Evolutionary conservation across 2,113 vertebrate species (phyloP).

Genomic region (Lophius piscatorius): DNA sequence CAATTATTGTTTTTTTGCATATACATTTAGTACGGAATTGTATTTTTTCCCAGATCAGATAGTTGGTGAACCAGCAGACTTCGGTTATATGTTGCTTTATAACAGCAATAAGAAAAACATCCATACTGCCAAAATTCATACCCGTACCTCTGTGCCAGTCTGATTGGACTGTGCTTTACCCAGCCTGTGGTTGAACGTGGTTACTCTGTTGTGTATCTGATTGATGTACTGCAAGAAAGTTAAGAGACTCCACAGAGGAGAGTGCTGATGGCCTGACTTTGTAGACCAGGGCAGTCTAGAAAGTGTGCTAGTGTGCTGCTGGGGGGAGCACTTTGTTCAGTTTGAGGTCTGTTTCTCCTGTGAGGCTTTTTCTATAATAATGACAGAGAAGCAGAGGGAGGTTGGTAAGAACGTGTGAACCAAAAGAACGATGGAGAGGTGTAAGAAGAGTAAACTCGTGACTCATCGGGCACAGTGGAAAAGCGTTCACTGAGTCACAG

Average conservation of each 20-base stretch:
- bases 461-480: slow-evolving; percentile 67
- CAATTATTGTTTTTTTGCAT: too few species aligned
- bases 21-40: too few species aligned
- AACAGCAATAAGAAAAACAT: too few species aligned
- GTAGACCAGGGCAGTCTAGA: slow-evolving; percentile 30
- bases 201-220: neutral
- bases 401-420: slow-evolving; percentile 23
- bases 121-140: too few species aligned
- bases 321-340: too few species aligned
- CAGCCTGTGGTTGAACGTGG: too few species aligned
- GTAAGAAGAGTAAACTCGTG: slow-evolving; percentile 65
- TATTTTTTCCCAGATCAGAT: too few species aligned
- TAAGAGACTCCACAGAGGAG: slow-evolving; percentile 4
- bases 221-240: slow-evolving; percentile 14
- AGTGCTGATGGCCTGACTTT: slow-evolving; percentile 12
- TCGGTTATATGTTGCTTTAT: too few species aligned
- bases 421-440: slow-evolving; percentile 53
- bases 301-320: slow-evolving; percentile 33
- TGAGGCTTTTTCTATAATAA: slow-evolving; percentile 33
- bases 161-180: too few species aligned
- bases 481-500: slow-evolving; percentile 70
- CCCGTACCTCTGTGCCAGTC: too few species aligned
- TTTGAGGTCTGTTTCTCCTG: slow-evolving; percentile 17
- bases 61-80: too few species aligned
- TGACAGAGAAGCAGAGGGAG: slow-evolving; percentile 46